Evolutionary conservation across 2,113 vertebrate genomes (phyloP).

Genomic region (Bubo bubo): DNA sequence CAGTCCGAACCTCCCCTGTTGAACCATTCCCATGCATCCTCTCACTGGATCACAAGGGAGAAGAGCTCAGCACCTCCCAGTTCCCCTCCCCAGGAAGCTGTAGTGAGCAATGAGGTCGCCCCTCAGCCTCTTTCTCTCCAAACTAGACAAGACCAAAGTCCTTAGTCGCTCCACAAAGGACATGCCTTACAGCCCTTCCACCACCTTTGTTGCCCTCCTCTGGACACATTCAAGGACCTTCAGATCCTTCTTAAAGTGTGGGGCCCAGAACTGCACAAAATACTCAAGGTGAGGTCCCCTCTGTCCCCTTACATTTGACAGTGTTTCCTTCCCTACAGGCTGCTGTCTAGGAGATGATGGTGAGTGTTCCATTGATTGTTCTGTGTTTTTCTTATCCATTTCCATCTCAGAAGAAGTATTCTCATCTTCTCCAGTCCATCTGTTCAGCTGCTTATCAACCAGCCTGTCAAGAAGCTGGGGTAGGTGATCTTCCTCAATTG

Average conservation of each 20-base stretch:
- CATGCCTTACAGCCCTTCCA: background rate
- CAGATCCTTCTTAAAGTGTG: background rate
- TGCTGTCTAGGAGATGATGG: conserved; percentile 75
- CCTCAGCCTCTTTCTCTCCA: background rate
- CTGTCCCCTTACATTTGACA: conserved; percentile 59
- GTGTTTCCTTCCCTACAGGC: conserved; percentile 83
- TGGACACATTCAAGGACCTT: background rate
- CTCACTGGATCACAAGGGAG: background rate
- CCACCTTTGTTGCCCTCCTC: background rate
- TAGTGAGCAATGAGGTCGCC: background rate
- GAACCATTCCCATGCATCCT: background rate
- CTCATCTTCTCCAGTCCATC: conserved; percentile 78
- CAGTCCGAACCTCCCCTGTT: background rate
- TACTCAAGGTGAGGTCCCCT: background rate
- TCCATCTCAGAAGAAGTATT: background rate
- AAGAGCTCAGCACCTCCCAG: background rate
- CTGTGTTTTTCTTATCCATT: background rate
- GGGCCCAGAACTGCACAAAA: background rate
- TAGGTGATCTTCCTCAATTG: conserved; percentile 92
- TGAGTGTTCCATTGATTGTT: background rate
- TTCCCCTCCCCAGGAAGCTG: background rate
- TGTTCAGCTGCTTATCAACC: conserved; percentile 70
- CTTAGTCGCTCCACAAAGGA: background rate
- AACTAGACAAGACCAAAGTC: background rate
- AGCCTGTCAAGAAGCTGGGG: conserved; percentile 83